These are phyloP conservation scores for Cheilosia impressa DNA, from an alignment of 2,888 invertebrate species.

Conservation along the genomic window DNA sequence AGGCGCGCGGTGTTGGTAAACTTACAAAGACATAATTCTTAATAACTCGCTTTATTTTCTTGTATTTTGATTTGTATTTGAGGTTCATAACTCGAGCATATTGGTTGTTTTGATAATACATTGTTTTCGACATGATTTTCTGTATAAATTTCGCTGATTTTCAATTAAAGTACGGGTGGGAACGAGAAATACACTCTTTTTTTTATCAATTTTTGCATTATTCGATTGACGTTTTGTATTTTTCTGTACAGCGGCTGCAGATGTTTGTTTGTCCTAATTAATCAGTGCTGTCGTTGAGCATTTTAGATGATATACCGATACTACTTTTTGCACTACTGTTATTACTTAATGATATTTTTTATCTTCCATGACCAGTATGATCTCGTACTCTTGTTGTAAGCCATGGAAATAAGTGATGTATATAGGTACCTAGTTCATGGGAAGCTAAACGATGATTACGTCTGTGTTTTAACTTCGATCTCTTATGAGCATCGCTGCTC, in stretches of 20 bases:
- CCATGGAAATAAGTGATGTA: no score
- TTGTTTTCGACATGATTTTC: constrained; percentile 66
- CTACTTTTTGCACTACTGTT: no score
- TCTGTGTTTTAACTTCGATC: no score
- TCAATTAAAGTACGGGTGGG: not conserved
- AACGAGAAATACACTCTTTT: not conserved
- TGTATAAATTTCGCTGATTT: not conserved
- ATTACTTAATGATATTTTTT: no score
- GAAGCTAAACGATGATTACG: no score
- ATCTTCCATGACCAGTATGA: no score
- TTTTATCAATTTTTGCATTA: not conserved
- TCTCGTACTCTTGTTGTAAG: no score
- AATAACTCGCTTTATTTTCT: constrained; percentile 77
- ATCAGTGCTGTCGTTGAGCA: not conserved
- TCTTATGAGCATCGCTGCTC: no score
- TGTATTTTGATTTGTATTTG: constrained; percentile 78
- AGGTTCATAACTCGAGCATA: constrained; percentile 78
- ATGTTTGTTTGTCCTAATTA: no score
- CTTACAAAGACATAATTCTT: constrained; percentile 78
- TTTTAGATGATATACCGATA: no score
- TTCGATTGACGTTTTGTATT: not conserved
- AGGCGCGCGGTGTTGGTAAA: not conserved
- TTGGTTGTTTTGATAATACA: constrained; percentile 78
- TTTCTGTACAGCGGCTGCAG: not conserved
- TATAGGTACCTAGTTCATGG: no score